phyloP scores from a whole-genome alignment of 1,140 invertebrate genomes.

The Zaprionus tsacasi region DNA sequence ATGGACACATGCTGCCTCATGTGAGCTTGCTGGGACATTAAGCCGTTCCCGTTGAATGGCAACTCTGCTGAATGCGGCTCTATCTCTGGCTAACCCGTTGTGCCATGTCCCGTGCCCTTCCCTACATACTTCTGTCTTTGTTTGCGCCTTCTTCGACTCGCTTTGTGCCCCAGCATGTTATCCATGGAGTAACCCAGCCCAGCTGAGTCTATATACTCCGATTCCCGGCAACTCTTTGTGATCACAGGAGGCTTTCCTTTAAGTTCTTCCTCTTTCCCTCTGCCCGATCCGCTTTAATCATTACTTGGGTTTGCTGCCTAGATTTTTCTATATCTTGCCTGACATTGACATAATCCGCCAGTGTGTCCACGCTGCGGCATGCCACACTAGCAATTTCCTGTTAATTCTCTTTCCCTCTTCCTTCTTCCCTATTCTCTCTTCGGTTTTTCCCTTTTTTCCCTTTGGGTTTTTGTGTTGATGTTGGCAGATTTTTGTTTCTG shows the following conservation, averaged over 20 bases:
- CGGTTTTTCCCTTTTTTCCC: background rate
- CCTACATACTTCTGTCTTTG: slow-evolving; percentile 1
- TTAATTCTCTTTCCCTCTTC: background rate
- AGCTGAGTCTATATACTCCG: background rate
- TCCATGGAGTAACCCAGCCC: background rate
- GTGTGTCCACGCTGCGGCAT: background rate
- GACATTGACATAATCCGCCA: background rate
- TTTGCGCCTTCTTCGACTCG: background rate
- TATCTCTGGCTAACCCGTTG: background rate
- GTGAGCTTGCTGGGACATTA: slow-evolving; percentile 47
- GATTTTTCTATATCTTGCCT: background rate
- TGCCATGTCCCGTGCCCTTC: background rate
- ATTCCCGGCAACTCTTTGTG: background rate
- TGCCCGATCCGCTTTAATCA: background rate
- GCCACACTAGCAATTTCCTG: background rate
- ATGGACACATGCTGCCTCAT: slow-evolving; percentile 50
- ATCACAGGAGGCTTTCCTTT: background rate
- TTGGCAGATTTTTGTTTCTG: slow-evolving; percentile 42
- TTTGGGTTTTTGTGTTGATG: slow-evolving; percentile 24
- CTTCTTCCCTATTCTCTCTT: background rate
- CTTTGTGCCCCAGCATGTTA: background rate
- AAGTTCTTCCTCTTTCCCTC: background rate
- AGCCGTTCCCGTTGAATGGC: slow-evolving; percentile 43
- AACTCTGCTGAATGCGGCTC: slow-evolving; percentile 19
- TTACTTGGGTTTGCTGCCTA: background rate